Evolutionary conservation across 2,113 vertebrate genomes (phyloP).

Genomic region (Thunnus maccoyii): DNA sequence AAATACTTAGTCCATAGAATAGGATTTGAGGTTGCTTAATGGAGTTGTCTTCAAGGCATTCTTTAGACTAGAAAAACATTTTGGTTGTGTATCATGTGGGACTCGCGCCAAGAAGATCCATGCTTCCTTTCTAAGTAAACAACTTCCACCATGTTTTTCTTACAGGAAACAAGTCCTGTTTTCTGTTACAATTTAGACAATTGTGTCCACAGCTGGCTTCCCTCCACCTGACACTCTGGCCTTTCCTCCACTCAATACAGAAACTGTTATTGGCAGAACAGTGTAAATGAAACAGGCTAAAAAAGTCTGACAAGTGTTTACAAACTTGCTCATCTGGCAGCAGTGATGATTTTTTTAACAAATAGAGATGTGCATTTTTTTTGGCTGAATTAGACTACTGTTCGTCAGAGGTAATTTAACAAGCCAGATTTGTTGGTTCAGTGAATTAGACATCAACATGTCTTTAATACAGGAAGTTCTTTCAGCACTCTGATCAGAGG

Average conservation of each 20-base stretch:
- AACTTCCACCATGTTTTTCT: constrained; percentile 38
- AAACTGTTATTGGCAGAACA: constrained; percentile 15
- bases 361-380: not conserved
- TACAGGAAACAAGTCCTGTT: constrained; percentile 47
- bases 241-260: constrained; percentile 4
- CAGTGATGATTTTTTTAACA: not conserved
- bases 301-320: constrained; percentile 4
- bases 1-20: not conserved
- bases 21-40: constrained; percentile 1
- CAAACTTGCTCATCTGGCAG: not conserved
- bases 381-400: not conserved
- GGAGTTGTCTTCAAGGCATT: not conserved
- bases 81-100: not conserved
- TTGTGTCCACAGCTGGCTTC: constrained; percentile 54
- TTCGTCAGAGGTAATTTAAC: not conserved
- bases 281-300: constrained; percentile 3
- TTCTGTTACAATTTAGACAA: constrained; percentile 48
- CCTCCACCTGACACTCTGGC: constrained; percentile 49
- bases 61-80: constrained; percentile 23
- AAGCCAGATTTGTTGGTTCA: not conserved
- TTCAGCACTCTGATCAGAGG: constrained; percentile 20
- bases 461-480: constrained; percentile 14
- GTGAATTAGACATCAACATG: not conserved
- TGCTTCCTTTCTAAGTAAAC: constrained; percentile 57
- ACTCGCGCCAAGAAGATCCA: constrained; percentile 19